Evolutionary conservation across 2,797 vertebrate species (phyloP).

Genomic region (Vespertilio murinus): DNA sequence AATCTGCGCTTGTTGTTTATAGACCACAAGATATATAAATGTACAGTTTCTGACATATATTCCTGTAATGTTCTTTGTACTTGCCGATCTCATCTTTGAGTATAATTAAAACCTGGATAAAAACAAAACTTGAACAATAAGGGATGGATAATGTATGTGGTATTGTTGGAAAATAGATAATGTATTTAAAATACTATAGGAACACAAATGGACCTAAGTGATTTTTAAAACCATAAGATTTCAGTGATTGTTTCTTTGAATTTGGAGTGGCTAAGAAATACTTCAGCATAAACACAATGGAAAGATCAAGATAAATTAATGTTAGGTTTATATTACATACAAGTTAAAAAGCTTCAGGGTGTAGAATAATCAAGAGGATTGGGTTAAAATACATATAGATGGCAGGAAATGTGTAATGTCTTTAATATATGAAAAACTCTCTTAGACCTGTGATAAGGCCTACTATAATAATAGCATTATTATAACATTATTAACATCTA

Average conservation of each 20-base stretch:
- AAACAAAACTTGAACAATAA: neutral
- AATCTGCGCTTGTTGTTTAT: slow-evolving; percentile 3
- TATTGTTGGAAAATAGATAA: neutral
- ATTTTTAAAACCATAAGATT: neutral
- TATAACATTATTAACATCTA: neutral
- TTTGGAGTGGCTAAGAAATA: neutral
- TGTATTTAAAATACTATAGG: neutral
- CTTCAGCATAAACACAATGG: neutral
- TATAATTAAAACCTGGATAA: neutral
- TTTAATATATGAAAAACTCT: neutral
- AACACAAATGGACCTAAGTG: neutral
- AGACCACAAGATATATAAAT: neutral
- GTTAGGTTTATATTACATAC: slow-evolving; percentile 1
- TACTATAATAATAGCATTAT: neutral
- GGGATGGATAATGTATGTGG: neutral
- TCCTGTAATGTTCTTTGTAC: neutral
- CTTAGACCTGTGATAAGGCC: neutral
- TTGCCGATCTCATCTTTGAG: neutral
- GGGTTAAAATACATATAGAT: neutral
- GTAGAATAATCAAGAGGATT: slow-evolving; percentile 1
- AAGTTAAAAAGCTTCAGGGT: neutral
- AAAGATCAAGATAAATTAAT: slow-evolving; percentile 10
- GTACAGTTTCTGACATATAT: neutral
- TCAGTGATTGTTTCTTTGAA: neutral
- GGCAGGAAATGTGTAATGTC: neutral